phyloP scores from a whole-genome alignment of 2,888 invertebrate species.

The Drosophila percnosoma region DNA sequence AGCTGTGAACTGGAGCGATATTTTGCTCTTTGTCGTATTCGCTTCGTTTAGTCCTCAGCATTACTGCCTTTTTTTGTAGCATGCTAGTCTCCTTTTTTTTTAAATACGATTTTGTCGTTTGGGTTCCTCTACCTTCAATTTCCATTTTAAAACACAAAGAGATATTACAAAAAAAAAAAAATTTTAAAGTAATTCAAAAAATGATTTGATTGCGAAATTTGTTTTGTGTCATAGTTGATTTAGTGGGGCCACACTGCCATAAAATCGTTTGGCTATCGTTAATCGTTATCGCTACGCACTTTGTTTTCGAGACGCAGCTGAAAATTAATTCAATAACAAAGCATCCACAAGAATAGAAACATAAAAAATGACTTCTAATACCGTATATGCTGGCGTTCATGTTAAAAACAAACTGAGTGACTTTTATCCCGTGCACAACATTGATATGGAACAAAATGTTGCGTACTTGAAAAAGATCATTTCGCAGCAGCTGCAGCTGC shows the following conservation, averaged over 20 bases:
- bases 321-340: slow-evolving; percentile 55
- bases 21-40: not conserved
- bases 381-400: slow-evolving; percentile 85
- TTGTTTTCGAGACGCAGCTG: slow-evolving; percentile 35
- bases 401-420: slow-evolving; percentile 86
- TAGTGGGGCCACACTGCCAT: slow-evolving; percentile 37
- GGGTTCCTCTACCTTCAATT: slow-evolving; percentile 8
- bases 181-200: slow-evolving; percentile 20
- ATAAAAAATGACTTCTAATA: slow-evolving; percentile 43
- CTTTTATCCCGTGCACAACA: slow-evolving; percentile 86
- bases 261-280: slow-evolving; percentile 22
- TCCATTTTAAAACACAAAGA: slow-evolving; percentile 12
- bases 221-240: not conserved
- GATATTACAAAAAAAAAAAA: not conserved
- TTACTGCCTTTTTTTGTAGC: not conserved
- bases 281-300: slow-evolving; percentile 37
- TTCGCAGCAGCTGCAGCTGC: slow-evolving; percentile 85
- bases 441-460: slow-evolving; percentile 87
- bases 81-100: not conserved
- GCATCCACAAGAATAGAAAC: slow-evolving; percentile 4
- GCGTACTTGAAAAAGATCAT: slow-evolving; percentile 86
- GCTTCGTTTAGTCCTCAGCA: not conserved
- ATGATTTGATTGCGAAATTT: not conserved
- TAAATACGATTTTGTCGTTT: slow-evolving; percentile 25
- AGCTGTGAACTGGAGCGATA: slow-evolving; percentile 34